Percentiles rank a stretch among this genome's conserved stretches.
These are phyloP conservation scores for Sipha flava DNA, from an alignment of 1,140 invertebrate species.

Conservation along the genomic window DNA sequence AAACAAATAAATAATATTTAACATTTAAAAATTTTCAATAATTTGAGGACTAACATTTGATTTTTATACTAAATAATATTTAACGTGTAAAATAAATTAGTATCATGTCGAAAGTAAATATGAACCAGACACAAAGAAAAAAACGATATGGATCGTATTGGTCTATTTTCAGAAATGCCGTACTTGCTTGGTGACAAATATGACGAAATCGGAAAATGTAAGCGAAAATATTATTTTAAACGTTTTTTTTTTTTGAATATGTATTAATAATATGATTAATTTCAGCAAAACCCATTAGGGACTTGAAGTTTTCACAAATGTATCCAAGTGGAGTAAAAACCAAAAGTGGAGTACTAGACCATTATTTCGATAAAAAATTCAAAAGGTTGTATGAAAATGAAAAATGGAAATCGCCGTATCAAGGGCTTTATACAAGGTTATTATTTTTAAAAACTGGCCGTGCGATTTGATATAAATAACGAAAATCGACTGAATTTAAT, in stretches of 20 bases:
- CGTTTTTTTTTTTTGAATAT: background rate
- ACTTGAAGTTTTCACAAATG: slow-evolving; percentile 11
- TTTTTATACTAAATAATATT: too few relatives aligned
- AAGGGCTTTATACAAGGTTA: background rate
- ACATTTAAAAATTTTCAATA: too few relatives aligned
- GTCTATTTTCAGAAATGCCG: slow-evolving; percentile 4
- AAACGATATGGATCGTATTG: background rate
- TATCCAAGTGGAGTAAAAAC: background rate
- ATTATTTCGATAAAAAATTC: background rate
- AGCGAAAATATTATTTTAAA: background rate
- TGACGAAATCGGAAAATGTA: background rate
- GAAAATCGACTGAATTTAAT: too few relatives aligned
- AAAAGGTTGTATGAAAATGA: background rate
- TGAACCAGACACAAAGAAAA: background rate
- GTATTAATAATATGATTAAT: background rate
- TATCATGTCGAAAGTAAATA: too few relatives aligned
- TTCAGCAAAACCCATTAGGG: background rate
- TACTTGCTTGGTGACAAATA: background rate
- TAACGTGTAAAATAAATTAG: too few relatives aligned
- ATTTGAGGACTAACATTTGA: too few relatives aligned
- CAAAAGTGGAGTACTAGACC: background rate
- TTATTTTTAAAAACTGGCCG: background rate
- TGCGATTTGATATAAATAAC: too few relatives aligned
- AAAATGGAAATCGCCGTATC: background rate
- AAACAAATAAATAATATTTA: too few relatives aligned